Base-by-base conservation (phyloP, 1,140 invertebrate species). In the Procambarus virginalis region DNA sequence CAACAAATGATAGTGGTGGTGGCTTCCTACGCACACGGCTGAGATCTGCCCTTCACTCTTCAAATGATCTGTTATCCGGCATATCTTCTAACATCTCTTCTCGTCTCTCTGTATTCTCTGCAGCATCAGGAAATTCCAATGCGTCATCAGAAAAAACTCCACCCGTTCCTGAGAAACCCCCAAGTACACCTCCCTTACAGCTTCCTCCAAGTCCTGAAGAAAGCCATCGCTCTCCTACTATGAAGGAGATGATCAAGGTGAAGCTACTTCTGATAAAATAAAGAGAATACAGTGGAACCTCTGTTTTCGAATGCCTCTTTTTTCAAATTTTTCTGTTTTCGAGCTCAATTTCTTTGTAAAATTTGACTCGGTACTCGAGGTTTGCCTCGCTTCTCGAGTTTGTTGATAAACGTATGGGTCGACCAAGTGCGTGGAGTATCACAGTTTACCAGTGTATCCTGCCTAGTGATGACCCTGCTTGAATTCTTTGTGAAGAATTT, bases 181-280 rank as follows among this genome's bases (percentile, higher is more conserved):
- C 81, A 12, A 76, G 55, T 60, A 84, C 88, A 8, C 88, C 88
- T 20, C 88, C 88, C 34, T 58, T 89, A 34, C 81, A 89, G 88
- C 75, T 89, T 20, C 88, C 88, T 48, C 75, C 88, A 17, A 89
- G 88, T 45, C 88, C 88, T 34, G 88, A 84, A 49, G 88, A 89
- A 14, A 89, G 73, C 45, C 88, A 89, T 46, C 75, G 88, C 10
- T 89, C 88, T 34, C 81, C 88, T 46, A 89, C 88, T 22, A 84
- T 89, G 88, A 89, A 84, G 46, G 88, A 89, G 76, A 89, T 89
- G 88, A 79, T 89, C 49, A 89, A 89, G 81, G 88, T 89, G 20
- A 45, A 75, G 14, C 51, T 34, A 34, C 34, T 34, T 55, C 12
- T 55, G 51, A 55, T 55, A 55, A 55, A 55, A 55, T 55, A 55